Conservation (phyloP, 2,113 vertebrate genomes). For the Platichthys stellatus region DNA sequence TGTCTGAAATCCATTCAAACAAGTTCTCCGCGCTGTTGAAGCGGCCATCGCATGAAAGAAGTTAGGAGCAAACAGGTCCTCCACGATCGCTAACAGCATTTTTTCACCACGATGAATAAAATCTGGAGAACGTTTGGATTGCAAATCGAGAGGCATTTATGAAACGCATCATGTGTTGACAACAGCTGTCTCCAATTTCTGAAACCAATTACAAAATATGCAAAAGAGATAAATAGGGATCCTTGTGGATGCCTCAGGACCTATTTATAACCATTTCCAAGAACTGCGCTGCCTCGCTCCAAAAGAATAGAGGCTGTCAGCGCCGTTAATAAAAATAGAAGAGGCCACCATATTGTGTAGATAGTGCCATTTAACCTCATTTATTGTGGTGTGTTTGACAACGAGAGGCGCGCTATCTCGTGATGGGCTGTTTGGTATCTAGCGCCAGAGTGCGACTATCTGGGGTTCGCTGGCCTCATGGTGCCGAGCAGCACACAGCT, state of each 20-base stretch:
- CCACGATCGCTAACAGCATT: conserved; percentile 45
- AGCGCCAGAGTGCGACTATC: conserved; percentile 73
- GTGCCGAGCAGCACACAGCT: conserved; percentile 62
- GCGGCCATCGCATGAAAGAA: conserved; percentile 67
- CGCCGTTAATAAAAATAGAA: conserved; percentile 78
- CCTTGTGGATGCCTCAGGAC: conserved; percentile 28
- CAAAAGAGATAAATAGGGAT: conserved; percentile 49
- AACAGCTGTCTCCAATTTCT: conserved; percentile 46
- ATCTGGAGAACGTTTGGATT: conserved; percentile 44
- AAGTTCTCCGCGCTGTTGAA: conserved; percentile 52
- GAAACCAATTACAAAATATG: conserved; percentile 43
- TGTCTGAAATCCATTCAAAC: conserved; percentile 55
- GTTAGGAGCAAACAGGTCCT: conserved; percentile 54
- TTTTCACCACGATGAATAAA: conserved; percentile 32
- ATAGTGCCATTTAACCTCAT: conserved; percentile 80
- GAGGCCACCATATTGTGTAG: conserved; percentile 70
- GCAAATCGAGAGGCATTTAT: conserved; percentile 40
- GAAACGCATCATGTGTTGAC: conserved; percentile 21
- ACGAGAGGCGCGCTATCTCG: conserved; percentile 68
- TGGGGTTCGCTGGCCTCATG: conserved; percentile 67
- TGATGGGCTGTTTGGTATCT: conserved; percentile 68
- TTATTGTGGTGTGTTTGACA: conserved; percentile 73
- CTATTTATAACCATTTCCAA: conserved; percentile 72
- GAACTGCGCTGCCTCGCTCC: conserved; percentile 51
- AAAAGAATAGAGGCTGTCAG: conserved; percentile 71